These are phyloP conservation scores for Lottia gigantea DNA, from an alignment of 2,888 invertebrate species.

Conservation along the genomic window DNA sequence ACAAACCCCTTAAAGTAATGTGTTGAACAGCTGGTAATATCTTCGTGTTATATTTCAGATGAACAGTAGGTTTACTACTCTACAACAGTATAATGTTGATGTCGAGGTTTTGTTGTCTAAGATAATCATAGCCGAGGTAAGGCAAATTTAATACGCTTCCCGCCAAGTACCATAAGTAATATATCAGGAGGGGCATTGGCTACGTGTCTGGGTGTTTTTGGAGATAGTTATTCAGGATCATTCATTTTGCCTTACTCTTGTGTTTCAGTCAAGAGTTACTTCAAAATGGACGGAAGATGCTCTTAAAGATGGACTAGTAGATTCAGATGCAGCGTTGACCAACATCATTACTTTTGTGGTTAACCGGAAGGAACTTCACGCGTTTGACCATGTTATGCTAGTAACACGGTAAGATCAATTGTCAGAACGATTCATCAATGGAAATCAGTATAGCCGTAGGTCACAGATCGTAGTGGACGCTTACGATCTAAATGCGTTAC, in stretches of 20 bases:
- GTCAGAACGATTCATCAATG: too few relatives aligned
- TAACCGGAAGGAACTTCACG: neutral
- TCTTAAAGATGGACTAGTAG: neutral
- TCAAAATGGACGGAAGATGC: conserved; percentile 8
- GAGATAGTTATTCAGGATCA: too few relatives aligned
- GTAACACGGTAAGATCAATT: neutral
- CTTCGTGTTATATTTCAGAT: neutral
- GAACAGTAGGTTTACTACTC: neutral
- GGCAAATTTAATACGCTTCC: too few relatives aligned
- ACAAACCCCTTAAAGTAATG: too few relatives aligned
- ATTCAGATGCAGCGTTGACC: neutral
- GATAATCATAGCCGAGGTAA: neutral
- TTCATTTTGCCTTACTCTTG: too few relatives aligned
- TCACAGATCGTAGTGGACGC: too few relatives aligned
- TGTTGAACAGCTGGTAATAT: neutral
- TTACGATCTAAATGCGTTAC: too few relatives aligned
- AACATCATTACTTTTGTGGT: neutral
- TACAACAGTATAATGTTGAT: neutral
- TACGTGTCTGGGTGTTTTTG: too few relatives aligned
- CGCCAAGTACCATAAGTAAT: too few relatives aligned
- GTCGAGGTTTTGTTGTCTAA: neutral
- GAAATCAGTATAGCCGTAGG: too few relatives aligned
- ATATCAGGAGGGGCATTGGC: too few relatives aligned
- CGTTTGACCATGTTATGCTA: neutral
- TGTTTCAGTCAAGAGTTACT: neutral